Conservation (phyloP, 92 coral and sea anemone genomes). For the Scolanthus callimorphus region DNA sequence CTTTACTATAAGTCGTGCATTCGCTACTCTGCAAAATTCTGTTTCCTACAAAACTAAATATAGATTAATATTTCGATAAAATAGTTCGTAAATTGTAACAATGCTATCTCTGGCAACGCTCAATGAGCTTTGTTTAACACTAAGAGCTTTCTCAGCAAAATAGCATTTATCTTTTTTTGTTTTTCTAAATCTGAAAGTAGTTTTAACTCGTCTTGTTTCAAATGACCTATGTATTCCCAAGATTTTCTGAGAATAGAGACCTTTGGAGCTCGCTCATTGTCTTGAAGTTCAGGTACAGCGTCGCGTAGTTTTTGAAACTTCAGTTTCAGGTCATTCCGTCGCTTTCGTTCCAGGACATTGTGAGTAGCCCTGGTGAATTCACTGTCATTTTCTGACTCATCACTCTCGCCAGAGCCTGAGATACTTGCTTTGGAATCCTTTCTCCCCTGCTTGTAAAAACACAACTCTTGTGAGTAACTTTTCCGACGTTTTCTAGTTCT, state of each 20-base stretch:
- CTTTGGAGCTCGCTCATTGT: slow-evolving; percentile 95
- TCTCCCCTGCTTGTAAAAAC: slow-evolving; percentile 48
- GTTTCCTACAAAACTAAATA: background rate
- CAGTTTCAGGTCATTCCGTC: slow-evolving; percentile 92
- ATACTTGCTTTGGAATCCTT: slow-evolving; percentile 47
- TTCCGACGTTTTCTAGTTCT: slow-evolving; percentile 66
- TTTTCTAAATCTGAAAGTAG: slow-evolving; percentile 58
- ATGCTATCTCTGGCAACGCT: slow-evolving; percentile 5
- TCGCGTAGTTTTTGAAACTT: slow-evolving; percentile 96
- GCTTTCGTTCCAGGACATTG: slow-evolving; percentile 91
- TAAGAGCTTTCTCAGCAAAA: slow-evolving; percentile 69
- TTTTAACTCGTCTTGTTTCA: slow-evolving; percentile 77
- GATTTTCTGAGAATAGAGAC: slow-evolving; percentile 93
- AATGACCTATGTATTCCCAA: slow-evolving; percentile 66
- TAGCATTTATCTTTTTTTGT: slow-evolving; percentile 82
- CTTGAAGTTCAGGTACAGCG: slow-evolving; percentile 91
- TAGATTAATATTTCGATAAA: background rate
- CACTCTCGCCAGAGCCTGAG: slow-evolving; percentile 78
- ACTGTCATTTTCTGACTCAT: slow-evolving; percentile 93
- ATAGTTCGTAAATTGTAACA: background rate
- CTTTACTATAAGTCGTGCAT: background rate
- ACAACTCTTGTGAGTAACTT: slow-evolving; percentile 42
- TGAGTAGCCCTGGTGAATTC: slow-evolving; percentile 96
- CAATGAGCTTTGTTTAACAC: slow-evolving; percentile 52
- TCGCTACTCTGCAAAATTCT: background rate